Evolutionary conservation across 53 echinoderm and acorn worm species (phyloP).

Genomic region (Mesocentrotus franciscanus): DNA sequence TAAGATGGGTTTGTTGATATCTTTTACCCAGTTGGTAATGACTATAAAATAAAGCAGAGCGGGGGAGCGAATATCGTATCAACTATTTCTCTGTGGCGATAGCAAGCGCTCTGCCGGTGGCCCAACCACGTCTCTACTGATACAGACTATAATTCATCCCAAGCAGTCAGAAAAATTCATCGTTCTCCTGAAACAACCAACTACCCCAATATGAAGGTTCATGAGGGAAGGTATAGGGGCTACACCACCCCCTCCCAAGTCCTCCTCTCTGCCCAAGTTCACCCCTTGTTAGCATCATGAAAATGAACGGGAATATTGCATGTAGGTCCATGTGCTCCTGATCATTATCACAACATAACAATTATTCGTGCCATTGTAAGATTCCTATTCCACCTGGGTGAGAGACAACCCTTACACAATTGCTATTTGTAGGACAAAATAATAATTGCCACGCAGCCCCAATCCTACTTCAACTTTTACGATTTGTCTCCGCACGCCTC

Average conservation of each 20-base stretch:
- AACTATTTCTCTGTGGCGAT: neutral
- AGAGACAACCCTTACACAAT: neutral
- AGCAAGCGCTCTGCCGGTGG: conserved; percentile 33
- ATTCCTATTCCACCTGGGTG: neutral
- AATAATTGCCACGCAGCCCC: neutral
- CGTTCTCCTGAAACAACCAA: conserved; percentile 25
- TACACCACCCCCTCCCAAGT: neutral
- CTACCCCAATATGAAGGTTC: neutral
- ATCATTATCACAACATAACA: too few relatives aligned
- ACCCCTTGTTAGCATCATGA: too few relatives aligned
- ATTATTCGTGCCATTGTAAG: neutral
- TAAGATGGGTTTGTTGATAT: conserved; percentile 17
- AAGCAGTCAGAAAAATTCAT: conserved; percentile 12
- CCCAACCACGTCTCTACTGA: conserved; percentile 29
- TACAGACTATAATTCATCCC: conserved; percentile 35
- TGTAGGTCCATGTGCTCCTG: too few relatives aligned
- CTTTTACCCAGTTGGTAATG: neutral
- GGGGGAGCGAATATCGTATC: neutral
- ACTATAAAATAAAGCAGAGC: neutral
- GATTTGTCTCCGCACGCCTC: conserved; percentile 26
- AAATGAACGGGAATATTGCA: too few relatives aligned
- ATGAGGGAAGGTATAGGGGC: neutral
- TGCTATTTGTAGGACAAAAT: neutral
- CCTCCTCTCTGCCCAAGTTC: neutral
- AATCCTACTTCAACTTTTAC: neutral